A percentile compares a stretch with the other conserved stretches of the same genome.
These are phyloP conservation scores for Ethmia dodecea DNA, from an alignment of 2,888 invertebrate genomes.

Conservation along the genomic window DNA sequence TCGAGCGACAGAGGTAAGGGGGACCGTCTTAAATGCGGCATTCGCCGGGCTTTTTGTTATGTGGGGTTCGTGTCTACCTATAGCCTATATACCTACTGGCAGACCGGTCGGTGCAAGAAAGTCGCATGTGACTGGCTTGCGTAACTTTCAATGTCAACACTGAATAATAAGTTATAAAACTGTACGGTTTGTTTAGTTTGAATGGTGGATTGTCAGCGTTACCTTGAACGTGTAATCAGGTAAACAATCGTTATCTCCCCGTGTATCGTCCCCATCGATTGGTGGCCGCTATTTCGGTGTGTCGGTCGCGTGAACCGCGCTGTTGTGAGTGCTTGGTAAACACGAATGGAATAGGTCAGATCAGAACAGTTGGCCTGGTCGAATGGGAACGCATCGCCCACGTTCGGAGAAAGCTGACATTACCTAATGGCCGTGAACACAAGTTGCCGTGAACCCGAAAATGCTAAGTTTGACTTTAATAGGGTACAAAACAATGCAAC, in stretches of 20 bases:
- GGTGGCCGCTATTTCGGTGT: constrained; percentile 39
- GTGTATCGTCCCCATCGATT: constrained; percentile 61
- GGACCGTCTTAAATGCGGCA: constrained; percentile 69
- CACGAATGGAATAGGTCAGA: constrained; percentile 32
- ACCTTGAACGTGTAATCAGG: constrained; percentile 60
- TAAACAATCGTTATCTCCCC: constrained; percentile 64
- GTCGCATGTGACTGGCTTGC: constrained; percentile 49
- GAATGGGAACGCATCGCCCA: constrained; percentile 62
- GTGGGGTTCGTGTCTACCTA: constrained; percentile 29
- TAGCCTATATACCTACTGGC: constrained; percentile 14
- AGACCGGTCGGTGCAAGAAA: constrained; percentile 19
- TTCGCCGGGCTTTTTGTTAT: constrained; percentile 63
- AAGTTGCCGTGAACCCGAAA: constrained; percentile 9
- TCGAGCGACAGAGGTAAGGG: constrained; percentile 86
- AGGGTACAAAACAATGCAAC: too few relatives aligned
- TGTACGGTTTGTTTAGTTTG: constrained; percentile 9
- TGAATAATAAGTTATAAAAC: constrained; percentile 16
- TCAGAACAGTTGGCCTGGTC: constrained; percentile 15
- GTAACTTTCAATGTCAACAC: constrained; percentile 74
- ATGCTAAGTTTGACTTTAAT: too few relatives aligned
- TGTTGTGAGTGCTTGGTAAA: too few relatives aligned
- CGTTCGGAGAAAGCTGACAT: constrained; percentile 57
- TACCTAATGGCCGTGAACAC: constrained; percentile 11
- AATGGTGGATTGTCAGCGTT: constrained; percentile 27
- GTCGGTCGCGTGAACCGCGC: constrained; percentile 15